Evolutionary conservation across 2,797 vertebrate genomes (phyloP), one percentile per base, ranked within the genome.

Genomic region (Gymnothorax javanicus): DNA sequence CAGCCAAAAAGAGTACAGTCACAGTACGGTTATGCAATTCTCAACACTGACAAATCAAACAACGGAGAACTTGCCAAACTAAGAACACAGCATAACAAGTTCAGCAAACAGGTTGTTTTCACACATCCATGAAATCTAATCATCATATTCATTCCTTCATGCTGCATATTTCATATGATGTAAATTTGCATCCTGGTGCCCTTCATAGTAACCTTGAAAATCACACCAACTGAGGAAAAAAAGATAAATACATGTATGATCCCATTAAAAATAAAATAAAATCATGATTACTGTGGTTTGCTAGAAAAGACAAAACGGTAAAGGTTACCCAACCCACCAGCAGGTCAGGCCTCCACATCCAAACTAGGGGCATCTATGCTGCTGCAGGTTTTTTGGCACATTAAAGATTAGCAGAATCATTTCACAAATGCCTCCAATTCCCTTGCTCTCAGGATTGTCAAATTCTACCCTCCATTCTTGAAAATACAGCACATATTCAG

Each of bases 211-310:
- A 15, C 33, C 43, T 20, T 17, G 4, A 20, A 79, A 20, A 79
- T 54, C 13, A 17, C 17, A 52, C 50, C 17, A 6, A 77, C 25
- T 3, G 20, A 17, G 23, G 0, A 2, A 9, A 9, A 9, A 71
- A 33, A 71, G 33, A 27, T 11, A 25, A 71, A 25, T 23, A 79
- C 52, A 23, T 77, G 50, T 2, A 79, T 79, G 75, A 54, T 50
- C 75, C 50, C 75, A 79, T 52, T 43, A 81, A 81, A 81, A 81
- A 81, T 2, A 81, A 81, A 56, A 56, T 54, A 33, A 81, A 56
- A 81, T 23, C 20, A 8, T n/a, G 52, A 81, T 81, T 17, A 15
- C 52, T 56, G 20, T 2, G 17, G 20, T 20, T 79, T 8, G 50
- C 75, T 17, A 79, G 50, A 20, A 50, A 50, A 52, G 43, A 75